Base-by-base conservation (phyloP, 2,888 invertebrate species). In the Lydus trimaculatus region DNA sequence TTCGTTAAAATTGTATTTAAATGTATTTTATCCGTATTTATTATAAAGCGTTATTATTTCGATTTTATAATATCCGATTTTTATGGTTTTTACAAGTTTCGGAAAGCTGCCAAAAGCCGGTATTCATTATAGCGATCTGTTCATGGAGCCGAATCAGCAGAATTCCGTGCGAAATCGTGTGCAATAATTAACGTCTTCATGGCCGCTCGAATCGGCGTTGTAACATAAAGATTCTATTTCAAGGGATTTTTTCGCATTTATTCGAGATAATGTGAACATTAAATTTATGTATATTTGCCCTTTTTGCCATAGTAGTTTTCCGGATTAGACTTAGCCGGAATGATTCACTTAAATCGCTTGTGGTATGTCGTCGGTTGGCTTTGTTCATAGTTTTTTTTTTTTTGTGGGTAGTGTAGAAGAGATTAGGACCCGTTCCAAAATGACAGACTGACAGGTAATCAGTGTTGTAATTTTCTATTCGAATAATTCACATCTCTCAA, bases 161-260 rank as follows among this genome's bases (percentile, higher is more conserved):
- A 60, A 60, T 36, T 23, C 36, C 11, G 20, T 23, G 36, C 23
- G 60, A 60, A 60, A 60, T 60, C 60, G 60, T 60, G 20, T 36
- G 33, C 15, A 60, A 60, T 60, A 60, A 60, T 60, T 60, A 60
- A 60, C 60, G 60, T 60, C 31, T 31, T 60, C 60, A 60, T 60
- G 31, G 36, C 20, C 60, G 60, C 17, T 36, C 36, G 60, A 15
- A 60, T 36, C 33, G 58, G 20, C 13, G 13, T 31, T 7, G 20
- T 31, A 36, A 36, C 20, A 60, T 60, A 60, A 60, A 31, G 60
- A 60, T 31, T 60, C 60, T 60, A 60, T 60, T 60, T 60, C 31
- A 33, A 7, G 60, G 60, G 31, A 36, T 60, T 60, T 36, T 60
- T 60, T 28, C 20, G 23, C 20, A 33, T 60, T 11, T 60, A 36